Evolutionary conservation across 1,140 invertebrate species (phyloP).

Genomic region (Drosophila santomea): DNA sequence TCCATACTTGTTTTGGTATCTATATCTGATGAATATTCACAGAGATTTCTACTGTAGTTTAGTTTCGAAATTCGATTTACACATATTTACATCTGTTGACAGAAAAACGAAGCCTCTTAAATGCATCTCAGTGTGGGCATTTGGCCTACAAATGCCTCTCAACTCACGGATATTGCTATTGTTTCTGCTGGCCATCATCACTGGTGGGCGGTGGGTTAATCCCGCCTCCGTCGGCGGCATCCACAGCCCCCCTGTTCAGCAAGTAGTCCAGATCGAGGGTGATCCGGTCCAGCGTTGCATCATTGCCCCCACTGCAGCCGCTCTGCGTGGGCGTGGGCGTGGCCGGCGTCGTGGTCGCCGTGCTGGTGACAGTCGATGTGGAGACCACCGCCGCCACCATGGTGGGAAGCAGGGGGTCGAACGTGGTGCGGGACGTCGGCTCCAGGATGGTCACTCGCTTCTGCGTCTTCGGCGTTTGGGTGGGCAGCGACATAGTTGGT

Average conservation of each 20-base stretch:
- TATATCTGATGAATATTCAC: conserved; percentile 40
- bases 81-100: conserved; percentile 39
- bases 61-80: conserved; percentile 32
- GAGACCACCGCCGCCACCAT: conserved; percentile 73
- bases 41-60: conserved; percentile 30
- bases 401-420: conserved; percentile 77
- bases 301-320: conserved; percentile 27
- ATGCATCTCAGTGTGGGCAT: conserved; percentile 43
- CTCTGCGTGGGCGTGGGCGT: conserved; percentile 52
- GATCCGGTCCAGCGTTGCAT: conserved; percentile 89
- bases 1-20: conserved; percentile 2
- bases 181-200: conserved; percentile 51
- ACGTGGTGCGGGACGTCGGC: conserved; percentile 73
- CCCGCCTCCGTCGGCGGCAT: conserved; percentile 27
- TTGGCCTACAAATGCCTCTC: conserved; percentile 8
- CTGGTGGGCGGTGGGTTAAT: conserved; percentile 20
- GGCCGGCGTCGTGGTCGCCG: conserved; percentile 53
- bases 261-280: conserved; percentile 91
- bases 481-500: conserved; percentile 54
- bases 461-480: conserved; percentile 74
- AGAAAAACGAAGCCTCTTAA: conserved; percentile 43
- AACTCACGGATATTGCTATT: conserved; percentile 40
- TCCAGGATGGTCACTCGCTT: conserved; percentile 83
- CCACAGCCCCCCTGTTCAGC: conserved; percentile 85
- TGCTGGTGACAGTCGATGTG: conserved; percentile 53